These are phyloP conservation scores for Channa maculata DNA, from an alignment of 2,113 vertebrate species.

Conservation along the genomic window DNA sequence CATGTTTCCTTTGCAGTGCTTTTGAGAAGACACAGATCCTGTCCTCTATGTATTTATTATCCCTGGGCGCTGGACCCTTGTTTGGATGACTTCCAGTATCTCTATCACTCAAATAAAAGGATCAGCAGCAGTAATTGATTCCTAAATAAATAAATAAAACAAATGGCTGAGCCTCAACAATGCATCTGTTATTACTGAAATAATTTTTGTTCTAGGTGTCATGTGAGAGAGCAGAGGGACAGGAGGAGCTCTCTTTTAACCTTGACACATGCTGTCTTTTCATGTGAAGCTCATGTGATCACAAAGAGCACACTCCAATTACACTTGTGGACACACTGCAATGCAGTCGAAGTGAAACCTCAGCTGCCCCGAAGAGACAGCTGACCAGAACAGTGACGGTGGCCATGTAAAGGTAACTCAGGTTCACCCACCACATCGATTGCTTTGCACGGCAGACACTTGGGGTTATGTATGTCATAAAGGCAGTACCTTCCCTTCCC, in stretches of 20 bases:
- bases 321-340: conserved; percentile 80
- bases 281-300: conserved; percentile 50
- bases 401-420: background rate
- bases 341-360: conserved; percentile 72
- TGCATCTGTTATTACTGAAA: background rate
- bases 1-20: conserved; percentile 3
- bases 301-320: conserved; percentile 64
- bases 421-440: conserved; percentile 82
- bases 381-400: too few species aligned
- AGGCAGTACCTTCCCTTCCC: conserved; percentile 87
- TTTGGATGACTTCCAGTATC: conserved; percentile 45
- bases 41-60: conserved; percentile 38
- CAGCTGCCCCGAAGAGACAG: conserved; percentile 13
- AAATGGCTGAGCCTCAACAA: background rate
- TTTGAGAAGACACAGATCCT: conserved; percentile 31
- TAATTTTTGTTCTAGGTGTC: background rate
- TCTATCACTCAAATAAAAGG: background rate
- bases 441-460: conserved; percentile 87
- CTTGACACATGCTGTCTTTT: conserved; percentile 46
- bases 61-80: background rate
- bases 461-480: conserved; percentile 82
- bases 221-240: conserved; percentile 4
- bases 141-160: conserved; percentile 21
- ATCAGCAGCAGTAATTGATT: conserved; percentile 17
- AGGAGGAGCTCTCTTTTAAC: conserved; percentile 50